Percentiles rank a stretch among this genome's conserved stretches.
Evolutionary conservation across 2,113 vertebrate species (phyloP).

Genomic region (Mola mola): DNA sequence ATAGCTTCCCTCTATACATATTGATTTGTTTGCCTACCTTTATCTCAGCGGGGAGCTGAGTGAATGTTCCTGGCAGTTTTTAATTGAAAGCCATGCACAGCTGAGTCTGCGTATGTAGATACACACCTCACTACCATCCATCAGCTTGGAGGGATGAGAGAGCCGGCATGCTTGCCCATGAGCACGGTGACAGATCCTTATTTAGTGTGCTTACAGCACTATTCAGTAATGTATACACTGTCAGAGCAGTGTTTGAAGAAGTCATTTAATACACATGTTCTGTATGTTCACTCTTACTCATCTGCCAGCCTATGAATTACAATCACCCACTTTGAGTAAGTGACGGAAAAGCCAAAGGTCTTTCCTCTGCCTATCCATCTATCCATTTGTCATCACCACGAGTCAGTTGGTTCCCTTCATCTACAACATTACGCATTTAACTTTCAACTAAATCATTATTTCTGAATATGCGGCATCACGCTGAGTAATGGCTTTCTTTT

Average conservation of each 20-base stretch:
- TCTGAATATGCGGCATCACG: constrained; percentile 21
- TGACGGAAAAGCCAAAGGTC: constrained; percentile 21
- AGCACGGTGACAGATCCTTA: constrained; percentile 55
- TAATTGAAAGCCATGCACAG: constrained; percentile 66
- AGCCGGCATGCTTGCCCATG: constrained; percentile 13
- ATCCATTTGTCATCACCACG: background rate
- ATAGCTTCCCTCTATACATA: constrained; percentile 36
- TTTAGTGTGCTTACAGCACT: constrained; percentile 56
- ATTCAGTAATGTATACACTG: constrained; percentile 4
- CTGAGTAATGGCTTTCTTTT: constrained; percentile 49
- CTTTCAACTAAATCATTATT: constrained; percentile 24
- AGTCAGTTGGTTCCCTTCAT: background rate
- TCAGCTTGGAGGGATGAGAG: constrained; percentile 23
- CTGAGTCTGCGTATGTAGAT: constrained; percentile 42
- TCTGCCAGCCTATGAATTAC: constrained; percentile 42
- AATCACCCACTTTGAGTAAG: constrained; percentile 9
- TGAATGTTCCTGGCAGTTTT: constrained; percentile 49
- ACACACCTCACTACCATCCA: constrained; percentile 45
- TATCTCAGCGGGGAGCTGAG: constrained; percentile 43
- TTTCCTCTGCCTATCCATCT: background rate
- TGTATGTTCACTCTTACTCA: constrained; percentile 3
- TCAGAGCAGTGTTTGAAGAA: constrained; percentile 17
- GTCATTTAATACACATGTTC: constrained; percentile 28
- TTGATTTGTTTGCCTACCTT: constrained; percentile 63
- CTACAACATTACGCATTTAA: background rate